A percentile compares a stretch with the other conserved stretches of the same genome.
These are phyloP conservation scores for Zalophus californianus DNA, from an alignment of 2,797 vertebrate species.

Conservation along the genomic window DNA sequence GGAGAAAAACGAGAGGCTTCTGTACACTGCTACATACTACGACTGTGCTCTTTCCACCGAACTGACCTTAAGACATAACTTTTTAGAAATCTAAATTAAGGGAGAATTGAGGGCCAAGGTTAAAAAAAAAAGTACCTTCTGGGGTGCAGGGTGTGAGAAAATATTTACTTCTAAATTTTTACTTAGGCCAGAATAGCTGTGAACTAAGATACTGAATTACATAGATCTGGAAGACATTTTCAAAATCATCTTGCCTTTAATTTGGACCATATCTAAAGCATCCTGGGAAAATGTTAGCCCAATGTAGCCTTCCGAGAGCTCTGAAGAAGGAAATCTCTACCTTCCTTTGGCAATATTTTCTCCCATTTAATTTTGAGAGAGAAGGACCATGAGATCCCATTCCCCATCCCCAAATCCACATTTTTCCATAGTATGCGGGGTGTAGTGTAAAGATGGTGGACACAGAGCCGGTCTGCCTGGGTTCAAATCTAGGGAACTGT, in stretches of 20 bases:
- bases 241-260: slow-evolving; percentile 33
- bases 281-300: slow-evolving; percentile 21
- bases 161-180: slow-evolving; percentile 50
- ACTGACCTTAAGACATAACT: background rate
- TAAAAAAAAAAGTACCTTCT: background rate
- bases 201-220: slow-evolving; percentile 55
- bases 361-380: slow-evolving; percentile 51
- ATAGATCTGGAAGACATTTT: slow-evolving; percentile 55
- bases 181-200: slow-evolving; percentile 37
- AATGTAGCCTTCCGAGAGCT: slow-evolving; percentile 11
- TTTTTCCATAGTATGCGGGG: background rate
- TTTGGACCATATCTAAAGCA: slow-evolving; percentile 20
- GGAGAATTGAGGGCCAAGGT: background rate
- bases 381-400: background rate
- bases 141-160: background rate
- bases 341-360: background rate
- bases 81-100: slow-evolving; percentile 51
- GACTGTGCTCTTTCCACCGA: background rate
- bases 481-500: background rate
- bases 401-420: accelerated
- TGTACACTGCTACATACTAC: background rate
- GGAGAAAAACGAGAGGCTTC: background rate
- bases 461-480: background rate
- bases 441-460: background rate
- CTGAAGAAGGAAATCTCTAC: background rate